A percentile compares a stretch with the other conserved stretches of the same genome.
phyloP scores from a whole-genome alignment of 2,797 vertebrate genomes.

The Heterohyrax brucei region DNA sequence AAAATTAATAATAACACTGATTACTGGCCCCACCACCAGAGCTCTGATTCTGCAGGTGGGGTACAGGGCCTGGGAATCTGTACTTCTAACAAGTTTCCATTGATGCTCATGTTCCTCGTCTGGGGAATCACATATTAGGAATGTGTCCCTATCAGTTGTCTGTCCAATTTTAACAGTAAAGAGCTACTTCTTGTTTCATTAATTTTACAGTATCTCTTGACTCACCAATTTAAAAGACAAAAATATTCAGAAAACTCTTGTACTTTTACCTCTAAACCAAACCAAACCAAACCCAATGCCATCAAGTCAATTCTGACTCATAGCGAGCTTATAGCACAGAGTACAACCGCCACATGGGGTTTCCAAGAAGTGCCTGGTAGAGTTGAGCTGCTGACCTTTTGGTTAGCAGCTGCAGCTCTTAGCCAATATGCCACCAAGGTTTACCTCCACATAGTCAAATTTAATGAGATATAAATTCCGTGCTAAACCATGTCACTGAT shows the following conservation, averaged over 20 bases:
- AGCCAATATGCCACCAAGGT: neutral
- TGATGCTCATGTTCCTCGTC: neutral
- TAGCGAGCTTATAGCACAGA: too few species aligned
- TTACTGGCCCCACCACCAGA: neutral
- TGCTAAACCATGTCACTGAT: neutral
- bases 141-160: neutral
- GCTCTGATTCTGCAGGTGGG: neutral
- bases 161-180: neutral
- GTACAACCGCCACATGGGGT: too few species aligned
- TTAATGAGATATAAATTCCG: neutral
- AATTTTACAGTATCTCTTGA: neutral
- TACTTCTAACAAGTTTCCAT: neutral
- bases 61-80: neutral
- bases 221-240: conserved; percentile 16
- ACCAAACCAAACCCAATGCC: too few species aligned
- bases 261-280: neutral
- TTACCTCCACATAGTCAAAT: neutral
- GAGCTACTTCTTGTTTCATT: neutral
- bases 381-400: too few species aligned
- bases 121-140: neutral
- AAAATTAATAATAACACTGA: neutral
- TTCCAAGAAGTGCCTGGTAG: too few species aligned
- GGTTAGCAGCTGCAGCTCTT: too few species aligned
- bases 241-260: neutral
- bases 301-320: too few species aligned